These are phyloP conservation scores for Cervus canadensis DNA, from an alignment of 2,113 vertebrate genomes.

Conservation along the genomic window DNA sequence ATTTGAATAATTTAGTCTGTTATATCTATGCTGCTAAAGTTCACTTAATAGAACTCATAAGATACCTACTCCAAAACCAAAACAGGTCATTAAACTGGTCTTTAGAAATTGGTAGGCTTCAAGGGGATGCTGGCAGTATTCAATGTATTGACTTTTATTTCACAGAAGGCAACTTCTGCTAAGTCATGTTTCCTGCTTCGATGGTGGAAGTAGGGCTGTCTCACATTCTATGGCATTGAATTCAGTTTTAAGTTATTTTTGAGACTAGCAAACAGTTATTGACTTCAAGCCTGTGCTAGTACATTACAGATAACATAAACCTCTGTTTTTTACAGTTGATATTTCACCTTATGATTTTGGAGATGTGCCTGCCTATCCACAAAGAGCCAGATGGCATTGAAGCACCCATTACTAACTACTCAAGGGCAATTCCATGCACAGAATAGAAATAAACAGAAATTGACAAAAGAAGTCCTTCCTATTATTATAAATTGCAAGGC, in stretches of 20 bases:
- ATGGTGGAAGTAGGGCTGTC: background rate
- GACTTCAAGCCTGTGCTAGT: background rate
- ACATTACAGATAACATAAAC: background rate
- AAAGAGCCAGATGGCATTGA: background rate
- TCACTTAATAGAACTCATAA: background rate
- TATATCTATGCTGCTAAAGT: background rate
- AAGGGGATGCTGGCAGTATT: background rate
- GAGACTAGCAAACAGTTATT: background rate
- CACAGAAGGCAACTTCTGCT: background rate
- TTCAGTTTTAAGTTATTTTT: background rate
- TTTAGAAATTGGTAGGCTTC: background rate
- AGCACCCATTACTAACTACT: background rate
- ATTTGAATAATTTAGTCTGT: background rate
- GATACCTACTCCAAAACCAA: background rate
- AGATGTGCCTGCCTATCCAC: background rate
- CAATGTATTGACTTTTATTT: background rate
- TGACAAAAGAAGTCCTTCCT: background rate
- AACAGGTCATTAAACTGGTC: background rate
- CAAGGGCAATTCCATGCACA: background rate
- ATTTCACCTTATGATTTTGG: conserved; percentile 26
- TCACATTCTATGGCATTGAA: background rate
- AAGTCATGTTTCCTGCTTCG: background rate
- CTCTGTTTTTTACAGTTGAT: background rate
- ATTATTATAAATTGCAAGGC: background rate
- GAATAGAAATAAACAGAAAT: conserved; percentile 5